Base-by-base conservation (phyloP, 2,888 invertebrate genomes). In the Sesia apiformis region DNA sequence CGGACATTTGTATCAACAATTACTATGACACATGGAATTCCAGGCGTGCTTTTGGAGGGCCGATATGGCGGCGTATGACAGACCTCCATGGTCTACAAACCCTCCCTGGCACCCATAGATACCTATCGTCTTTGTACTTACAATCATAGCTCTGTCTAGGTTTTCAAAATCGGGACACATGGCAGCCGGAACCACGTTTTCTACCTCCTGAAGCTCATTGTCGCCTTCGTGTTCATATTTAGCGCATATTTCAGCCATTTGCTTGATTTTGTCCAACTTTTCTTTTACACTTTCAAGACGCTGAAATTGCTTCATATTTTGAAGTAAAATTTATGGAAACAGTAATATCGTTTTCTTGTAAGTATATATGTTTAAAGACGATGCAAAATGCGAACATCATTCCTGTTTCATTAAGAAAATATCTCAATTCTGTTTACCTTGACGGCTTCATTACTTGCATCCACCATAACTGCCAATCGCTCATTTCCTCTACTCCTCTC, bases 141-240 rank as follows among this genome's bases (percentile, higher is more conserved):
- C 90, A 53, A 84, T 77, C 89, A 90, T 88, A 41, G 68, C 75
- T 38, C 66, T 63, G 58, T 81, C 79, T 2, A 87, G 63, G 51
- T 86, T 77, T 58, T 90, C 79, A 52, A 70, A 86, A 63, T 80
- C 64, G 49, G 65, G 51, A 41, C 70, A 58, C 58, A 78, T 57
- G 69, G 69, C 38, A 68, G 60, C 55, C 53, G 8, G 5, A 55
- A 70, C 58, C 40, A 69, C 67, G 7, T 62, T 60, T 4, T 76
- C 71, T 0, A 61, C 53, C 3, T 68, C 72, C 49, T 70, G 65
- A 2, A 66, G 58, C 0, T 61, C 57, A 50, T 91, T 90, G 63
- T 93, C 93, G 0, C 89, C 83, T 51, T 91, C 85, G 0, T 92
- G 92, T 70, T 95, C 94, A 57, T 93, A 91, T 69, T 93, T 93